Conservation (phyloP, 2,888 invertebrate genomes). For the Stenoptilia bipunctidactyla region DNA sequence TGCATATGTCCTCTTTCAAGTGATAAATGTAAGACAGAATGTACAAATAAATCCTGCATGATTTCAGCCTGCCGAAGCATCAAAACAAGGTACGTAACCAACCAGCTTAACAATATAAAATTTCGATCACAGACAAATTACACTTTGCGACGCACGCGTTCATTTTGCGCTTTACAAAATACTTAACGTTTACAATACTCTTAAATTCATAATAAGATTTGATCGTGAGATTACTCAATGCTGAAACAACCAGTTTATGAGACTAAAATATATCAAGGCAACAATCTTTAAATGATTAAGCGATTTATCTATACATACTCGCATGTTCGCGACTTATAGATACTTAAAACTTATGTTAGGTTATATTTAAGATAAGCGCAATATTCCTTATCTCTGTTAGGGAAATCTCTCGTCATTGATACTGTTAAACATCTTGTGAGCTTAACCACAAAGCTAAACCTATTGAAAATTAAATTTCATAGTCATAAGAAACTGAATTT, state of each 20-base stretch:
- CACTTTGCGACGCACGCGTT: conserved; percentile 49
- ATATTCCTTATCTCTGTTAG: conserved; percentile 1
- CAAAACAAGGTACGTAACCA: conserved; percentile 29
- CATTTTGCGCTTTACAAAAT: conserved; percentile 54
- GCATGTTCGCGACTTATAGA: conserved; percentile 28
- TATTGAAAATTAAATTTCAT: too few relatives aligned
- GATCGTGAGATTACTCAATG: conserved; percentile 53
- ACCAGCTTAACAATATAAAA: conserved; percentile 64
- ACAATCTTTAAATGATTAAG: conserved; percentile 45
- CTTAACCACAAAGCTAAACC: too few relatives aligned
- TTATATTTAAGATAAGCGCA: conserved; percentile 13
- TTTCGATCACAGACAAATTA: conserved; percentile 70
- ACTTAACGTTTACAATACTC: conserved; percentile 31
- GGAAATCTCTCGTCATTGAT: conserved; percentile 1
- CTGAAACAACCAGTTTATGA: conserved; percentile 56
- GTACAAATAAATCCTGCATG: conserved; percentile 25
- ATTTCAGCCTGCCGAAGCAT: not conserved
- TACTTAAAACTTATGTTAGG: conserved; percentile 17
- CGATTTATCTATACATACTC: conserved; percentile 27
- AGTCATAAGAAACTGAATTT: too few relatives aligned
- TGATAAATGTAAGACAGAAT: too few relatives aligned
- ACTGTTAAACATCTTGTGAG: too few relatives aligned
- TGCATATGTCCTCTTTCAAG: too few relatives aligned
- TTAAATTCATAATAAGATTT: conserved; percentile 30
- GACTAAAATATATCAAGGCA: conserved; percentile 54